Conservation (phyloP, 1,140 invertebrate genomes). For the Helicoverpa armigera region DNA sequence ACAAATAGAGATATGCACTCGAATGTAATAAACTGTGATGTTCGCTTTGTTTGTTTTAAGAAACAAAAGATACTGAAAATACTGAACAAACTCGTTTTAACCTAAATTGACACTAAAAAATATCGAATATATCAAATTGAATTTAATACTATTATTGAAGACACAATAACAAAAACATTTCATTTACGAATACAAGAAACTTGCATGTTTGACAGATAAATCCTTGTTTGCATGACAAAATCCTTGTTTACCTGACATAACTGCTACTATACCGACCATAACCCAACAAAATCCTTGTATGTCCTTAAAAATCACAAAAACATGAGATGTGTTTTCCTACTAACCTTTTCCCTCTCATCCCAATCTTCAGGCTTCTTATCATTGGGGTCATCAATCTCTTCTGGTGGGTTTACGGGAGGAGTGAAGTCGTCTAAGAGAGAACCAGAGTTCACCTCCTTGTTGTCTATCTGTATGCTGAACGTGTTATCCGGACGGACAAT, state of each 20-base stretch:
- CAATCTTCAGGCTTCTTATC: slow-evolving; percentile 97
- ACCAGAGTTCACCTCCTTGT: slow-evolving; percentile 94
- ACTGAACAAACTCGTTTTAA: too few species aligned
- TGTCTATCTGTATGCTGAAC: slow-evolving; percentile 91
- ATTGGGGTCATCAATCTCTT: slow-evolving; percentile 97
- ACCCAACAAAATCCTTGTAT: too few species aligned
- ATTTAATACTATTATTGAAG: too few species aligned
- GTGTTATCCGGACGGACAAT: slow-evolving; percentile 96
- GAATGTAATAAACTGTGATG: not conserved
- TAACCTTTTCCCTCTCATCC: slow-evolving; percentile 95
- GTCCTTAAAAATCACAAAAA: too few species aligned
- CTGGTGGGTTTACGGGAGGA: slow-evolving; percentile 97
- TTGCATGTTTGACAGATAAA: too few species aligned
- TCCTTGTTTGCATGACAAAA: not conserved
- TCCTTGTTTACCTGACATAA: too few species aligned
- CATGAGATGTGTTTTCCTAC: not conserved
- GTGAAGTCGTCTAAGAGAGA: slow-evolving; percentile 95
- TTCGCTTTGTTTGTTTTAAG: slow-evolving; percentile 7
- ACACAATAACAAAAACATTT: too few species aligned
- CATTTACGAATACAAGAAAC: too few species aligned
- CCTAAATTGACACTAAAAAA: too few species aligned
- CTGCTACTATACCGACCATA: too few species aligned
- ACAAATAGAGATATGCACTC: slow-evolving; percentile 12
- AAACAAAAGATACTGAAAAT: not conserved
- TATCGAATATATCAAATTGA: too few species aligned